phyloP scores from a whole-genome alignment of 2,113 vertebrate species.

The Dicrurus megarhynchus region DNA sequence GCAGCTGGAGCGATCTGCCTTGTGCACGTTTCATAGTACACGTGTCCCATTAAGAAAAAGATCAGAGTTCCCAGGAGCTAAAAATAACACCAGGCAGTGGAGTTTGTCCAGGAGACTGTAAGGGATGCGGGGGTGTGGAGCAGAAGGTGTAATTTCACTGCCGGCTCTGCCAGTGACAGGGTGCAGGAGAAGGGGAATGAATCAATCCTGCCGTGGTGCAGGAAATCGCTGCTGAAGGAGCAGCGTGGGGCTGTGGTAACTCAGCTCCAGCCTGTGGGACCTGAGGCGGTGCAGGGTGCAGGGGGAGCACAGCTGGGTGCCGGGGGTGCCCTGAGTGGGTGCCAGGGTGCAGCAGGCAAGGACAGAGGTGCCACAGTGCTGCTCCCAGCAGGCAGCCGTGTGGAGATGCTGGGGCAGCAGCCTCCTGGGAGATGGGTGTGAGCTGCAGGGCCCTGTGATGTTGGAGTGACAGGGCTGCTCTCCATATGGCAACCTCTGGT shows the following conservation, averaged over 20 bases:
- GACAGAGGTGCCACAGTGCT: background rate
- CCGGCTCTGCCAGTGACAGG: background rate
- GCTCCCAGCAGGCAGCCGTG: background rate
- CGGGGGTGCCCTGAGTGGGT: background rate
- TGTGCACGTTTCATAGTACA: background rate
- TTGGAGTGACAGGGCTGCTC: constrained; percentile 51
- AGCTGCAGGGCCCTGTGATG: background rate
- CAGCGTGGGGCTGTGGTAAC: accelerated
- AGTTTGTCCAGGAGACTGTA: background rate
- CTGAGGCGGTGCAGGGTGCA: background rate
- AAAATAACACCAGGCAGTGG: constrained; percentile 33
- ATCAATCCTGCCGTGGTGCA: background rate
- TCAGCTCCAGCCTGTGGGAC: background rate
- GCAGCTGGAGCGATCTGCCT: background rate
- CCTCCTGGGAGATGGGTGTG: accelerated
- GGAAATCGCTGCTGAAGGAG: background rate
- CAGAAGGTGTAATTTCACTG: constrained; percentile 20
- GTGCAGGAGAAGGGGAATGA: background rate
- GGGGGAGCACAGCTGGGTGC: too few species aligned
- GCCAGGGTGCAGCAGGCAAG: background rate
- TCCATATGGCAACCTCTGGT: constrained; percentile 51
- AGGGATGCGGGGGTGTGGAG: background rate
- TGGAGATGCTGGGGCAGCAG: background rate
- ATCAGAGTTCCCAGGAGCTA: constrained; percentile 20
- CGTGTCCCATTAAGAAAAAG: constrained; percentile 35